phyloP scores from a whole-genome alignment of 2,888 invertebrate species.

The Rhogogaster chlorosoma region DNA sequence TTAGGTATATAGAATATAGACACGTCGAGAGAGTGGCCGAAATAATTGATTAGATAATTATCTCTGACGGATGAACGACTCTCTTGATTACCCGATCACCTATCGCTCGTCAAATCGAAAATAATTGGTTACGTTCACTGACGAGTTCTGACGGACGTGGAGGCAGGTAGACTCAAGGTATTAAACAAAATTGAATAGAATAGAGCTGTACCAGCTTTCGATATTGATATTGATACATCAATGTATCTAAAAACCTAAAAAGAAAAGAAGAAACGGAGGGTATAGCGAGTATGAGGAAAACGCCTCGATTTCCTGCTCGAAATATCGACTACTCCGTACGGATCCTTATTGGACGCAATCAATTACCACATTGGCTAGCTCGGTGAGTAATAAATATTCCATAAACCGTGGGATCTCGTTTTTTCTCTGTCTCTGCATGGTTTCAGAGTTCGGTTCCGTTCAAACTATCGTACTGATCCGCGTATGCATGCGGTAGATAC shows the following conservation, averaged over 20 bases:
- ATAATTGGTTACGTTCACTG: background rate
- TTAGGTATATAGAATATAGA: too few relatives aligned
- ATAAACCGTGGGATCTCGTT: background rate
- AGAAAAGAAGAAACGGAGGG: background rate
- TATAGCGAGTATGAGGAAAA: background rate
- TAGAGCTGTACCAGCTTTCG: background rate
- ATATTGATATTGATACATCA: slow-evolving; percentile 2
- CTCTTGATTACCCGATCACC: background rate
- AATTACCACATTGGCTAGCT: background rate
- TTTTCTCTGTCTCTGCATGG: background rate
- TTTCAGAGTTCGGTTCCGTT: background rate
- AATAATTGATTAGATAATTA: background rate
- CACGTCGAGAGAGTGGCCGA: background rate
- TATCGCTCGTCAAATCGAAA: background rate
- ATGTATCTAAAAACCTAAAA: background rate
- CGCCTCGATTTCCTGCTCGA: background rate
- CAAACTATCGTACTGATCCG: background rate
- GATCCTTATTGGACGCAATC: slow-evolving; percentile 1
- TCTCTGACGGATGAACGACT: background rate
- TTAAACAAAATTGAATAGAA: background rate
- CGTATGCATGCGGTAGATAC: background rate
- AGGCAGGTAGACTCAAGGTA: background rate
- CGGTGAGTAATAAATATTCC: slow-evolving; percentile 5
- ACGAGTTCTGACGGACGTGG: background rate
- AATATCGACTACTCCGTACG: background rate